Conservation (phyloP, 2,113 vertebrate species). For the Eclectus roratus region DNA sequence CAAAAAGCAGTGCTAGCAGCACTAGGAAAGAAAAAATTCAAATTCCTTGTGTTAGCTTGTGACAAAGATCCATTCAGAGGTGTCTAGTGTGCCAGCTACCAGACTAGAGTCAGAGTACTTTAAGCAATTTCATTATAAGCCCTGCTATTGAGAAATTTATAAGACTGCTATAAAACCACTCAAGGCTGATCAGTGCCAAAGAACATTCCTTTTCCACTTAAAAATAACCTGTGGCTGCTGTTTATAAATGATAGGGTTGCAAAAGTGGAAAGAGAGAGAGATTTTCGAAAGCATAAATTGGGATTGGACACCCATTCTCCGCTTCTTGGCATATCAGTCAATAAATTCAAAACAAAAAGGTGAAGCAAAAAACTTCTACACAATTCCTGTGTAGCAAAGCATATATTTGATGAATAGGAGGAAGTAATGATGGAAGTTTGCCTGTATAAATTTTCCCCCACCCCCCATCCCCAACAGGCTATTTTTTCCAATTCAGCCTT, state of each 20-base stretch:
- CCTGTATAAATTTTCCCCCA: background rate
- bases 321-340: background rate
- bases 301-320: background rate
- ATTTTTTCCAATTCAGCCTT: background rate
- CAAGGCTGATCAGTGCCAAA: slow-evolving; percentile 20
- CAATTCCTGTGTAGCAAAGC: background rate
- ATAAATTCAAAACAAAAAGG: background rate
- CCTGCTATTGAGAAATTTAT: slow-evolving; percentile 30
- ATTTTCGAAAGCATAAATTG: slow-evolving; percentile 7
- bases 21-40: background rate
- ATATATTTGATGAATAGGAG: background rate
- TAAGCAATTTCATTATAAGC: slow-evolving; percentile 44
- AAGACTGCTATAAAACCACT: slow-evolving; percentile 21
- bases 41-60: background rate
- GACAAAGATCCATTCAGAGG: background rate
- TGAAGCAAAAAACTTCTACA: background rate
- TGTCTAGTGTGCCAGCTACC: background rate
- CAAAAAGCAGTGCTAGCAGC: background rate
- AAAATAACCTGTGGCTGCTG: slow-evolving; percentile 1
- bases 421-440: background rate
- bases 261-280: background rate
- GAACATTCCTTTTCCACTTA: slow-evolving; percentile 46
- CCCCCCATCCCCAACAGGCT: background rate
- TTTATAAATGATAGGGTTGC: background rate
- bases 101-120: background rate